A percentile compares a stretch with the other conserved stretches of the same genome.
These are phyloP conservation scores for Heterocephalus glaber DNA, from an alignment of 2,113 vertebrate species.

Conservation along the genomic window DNA sequence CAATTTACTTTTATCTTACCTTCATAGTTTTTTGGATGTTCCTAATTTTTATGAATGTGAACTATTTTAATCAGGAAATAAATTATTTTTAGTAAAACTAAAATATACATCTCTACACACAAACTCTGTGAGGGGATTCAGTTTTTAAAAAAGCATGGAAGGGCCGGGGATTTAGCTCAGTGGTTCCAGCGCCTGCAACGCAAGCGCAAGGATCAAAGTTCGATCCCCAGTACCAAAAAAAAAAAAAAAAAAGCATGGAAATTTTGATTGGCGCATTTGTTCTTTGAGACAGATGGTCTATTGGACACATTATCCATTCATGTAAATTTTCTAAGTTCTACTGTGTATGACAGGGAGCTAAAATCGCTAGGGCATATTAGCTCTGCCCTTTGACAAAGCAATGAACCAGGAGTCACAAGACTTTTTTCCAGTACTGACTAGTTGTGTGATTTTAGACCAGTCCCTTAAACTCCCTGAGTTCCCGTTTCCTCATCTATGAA, in stretches of 20 bases:
- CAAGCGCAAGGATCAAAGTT: too few relatives aligned
- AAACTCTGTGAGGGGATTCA: constrained; percentile 34
- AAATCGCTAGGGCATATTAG: not conserved
- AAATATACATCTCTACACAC: not conserved
- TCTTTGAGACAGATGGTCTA: constrained; percentile 21
- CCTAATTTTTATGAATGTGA: not conserved
- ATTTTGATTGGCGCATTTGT: constrained; percentile 34
- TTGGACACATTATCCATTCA: not conserved
- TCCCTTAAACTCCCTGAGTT: not conserved
- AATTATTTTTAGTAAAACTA: constrained; percentile 48
- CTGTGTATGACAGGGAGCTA: not conserved
- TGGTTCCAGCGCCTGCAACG: too few relatives aligned
- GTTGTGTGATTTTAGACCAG: not conserved
- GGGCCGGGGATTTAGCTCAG: too few relatives aligned
- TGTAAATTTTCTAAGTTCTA: not conserved
- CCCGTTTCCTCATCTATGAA: constrained; percentile 15
- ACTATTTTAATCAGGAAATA: constrained; percentile 16
- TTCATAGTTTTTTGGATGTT: not conserved
- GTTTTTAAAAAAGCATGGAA: too few relatives aligned
- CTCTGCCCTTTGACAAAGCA: not conserved
- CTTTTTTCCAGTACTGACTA: not conserved
- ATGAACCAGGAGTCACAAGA: not conserved
- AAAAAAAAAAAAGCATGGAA: constrained; percentile 23
- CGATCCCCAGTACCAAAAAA: too few relatives aligned
- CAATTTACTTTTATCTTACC: not conserved